Evolutionary conservation across 2,797 vertebrate genomes (phyloP).

Genomic region (Neosilurus mollespiculum): DNA sequence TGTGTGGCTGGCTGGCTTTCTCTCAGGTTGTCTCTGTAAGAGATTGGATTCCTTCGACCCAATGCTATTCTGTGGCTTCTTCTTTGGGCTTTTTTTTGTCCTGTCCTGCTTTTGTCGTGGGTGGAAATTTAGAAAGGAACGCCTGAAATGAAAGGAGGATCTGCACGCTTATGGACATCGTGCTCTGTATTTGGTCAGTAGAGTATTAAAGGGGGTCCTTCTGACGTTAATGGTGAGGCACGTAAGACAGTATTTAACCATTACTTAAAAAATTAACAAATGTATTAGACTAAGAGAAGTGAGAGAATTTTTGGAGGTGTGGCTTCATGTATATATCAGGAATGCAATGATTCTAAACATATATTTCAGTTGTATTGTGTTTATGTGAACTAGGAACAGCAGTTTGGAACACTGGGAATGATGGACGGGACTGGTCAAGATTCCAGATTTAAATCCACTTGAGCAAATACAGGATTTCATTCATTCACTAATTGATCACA

Average conservation of each 20-base stretch:
- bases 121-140: neutral
- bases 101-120: neutral
- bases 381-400: too few relatives aligned
- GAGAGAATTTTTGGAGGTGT: too few relatives aligned
- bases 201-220: neutral
- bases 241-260: neutral
- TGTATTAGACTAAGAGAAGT: too few relatives aligned
- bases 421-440: too few relatives aligned
- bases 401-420: too few relatives aligned
- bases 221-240: neutral
- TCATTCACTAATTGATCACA: too few relatives aligned
- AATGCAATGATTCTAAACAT: too few relatives aligned
- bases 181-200: neutral
- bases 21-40: slow-evolving; percentile 57
- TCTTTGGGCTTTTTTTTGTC: neutral
- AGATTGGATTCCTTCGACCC: slow-evolving; percentile 71
- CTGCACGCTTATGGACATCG: neutral
- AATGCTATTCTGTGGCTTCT: slow-evolving; percentile 1
- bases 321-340: too few relatives aligned
- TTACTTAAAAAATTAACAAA: too few relatives aligned
- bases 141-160: neutral
- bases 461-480: too few relatives aligned
- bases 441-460: too few relatives aligned
- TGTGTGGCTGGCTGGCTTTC: slow-evolving; percentile 57
- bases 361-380: too few relatives aligned